A percentile compares a stretch with the other conserved stretches of the same genome.
These are phyloP conservation scores for Prunella strophiata DNA, from an alignment of 2,797 vertebrate species.

Conservation along the genomic window DNA sequence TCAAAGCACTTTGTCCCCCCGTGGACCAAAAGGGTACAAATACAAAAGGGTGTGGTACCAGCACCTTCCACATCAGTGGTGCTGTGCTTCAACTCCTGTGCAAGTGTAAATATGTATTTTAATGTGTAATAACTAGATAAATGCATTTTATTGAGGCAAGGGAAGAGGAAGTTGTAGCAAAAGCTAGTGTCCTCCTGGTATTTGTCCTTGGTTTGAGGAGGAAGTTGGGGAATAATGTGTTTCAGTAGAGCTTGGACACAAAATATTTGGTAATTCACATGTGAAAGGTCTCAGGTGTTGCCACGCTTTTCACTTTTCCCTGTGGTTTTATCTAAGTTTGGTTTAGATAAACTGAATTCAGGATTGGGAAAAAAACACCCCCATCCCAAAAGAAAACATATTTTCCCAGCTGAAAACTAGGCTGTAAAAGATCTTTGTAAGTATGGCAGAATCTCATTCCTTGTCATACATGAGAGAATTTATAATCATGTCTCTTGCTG, in stretches of 20 bases:
- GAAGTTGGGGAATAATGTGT: not conserved
- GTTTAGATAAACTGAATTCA: not conserved
- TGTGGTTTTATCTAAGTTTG: not conserved
- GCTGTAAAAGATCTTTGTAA: not conserved
- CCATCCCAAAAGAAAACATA: fast-evolving
- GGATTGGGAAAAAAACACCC: fast-evolving
- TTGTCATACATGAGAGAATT: not conserved
- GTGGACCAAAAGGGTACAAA: fast-evolving
- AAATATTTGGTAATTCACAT: not conserved
- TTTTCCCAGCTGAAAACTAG: not conserved
- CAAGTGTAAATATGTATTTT: not conserved
- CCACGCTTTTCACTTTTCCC: not conserved
- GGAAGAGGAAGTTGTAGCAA: not conserved
- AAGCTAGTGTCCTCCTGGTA: not conserved
- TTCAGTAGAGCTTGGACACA: not conserved
- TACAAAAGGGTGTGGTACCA: fast-evolving
- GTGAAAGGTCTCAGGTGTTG: not conserved
- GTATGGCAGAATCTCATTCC: not conserved
- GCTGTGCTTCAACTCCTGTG: not conserved
- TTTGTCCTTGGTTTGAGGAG: not conserved
- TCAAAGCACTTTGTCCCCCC: not conserved
- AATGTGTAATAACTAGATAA: not conserved
- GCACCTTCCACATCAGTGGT: not conserved
- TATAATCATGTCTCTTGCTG: fast-evolving
- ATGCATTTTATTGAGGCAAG: not conserved